These are phyloP conservation scores for Podarcis lilfordi DNA, from an alignment of 2,797 vertebrate genomes.

Conservation along the genomic window DNA sequence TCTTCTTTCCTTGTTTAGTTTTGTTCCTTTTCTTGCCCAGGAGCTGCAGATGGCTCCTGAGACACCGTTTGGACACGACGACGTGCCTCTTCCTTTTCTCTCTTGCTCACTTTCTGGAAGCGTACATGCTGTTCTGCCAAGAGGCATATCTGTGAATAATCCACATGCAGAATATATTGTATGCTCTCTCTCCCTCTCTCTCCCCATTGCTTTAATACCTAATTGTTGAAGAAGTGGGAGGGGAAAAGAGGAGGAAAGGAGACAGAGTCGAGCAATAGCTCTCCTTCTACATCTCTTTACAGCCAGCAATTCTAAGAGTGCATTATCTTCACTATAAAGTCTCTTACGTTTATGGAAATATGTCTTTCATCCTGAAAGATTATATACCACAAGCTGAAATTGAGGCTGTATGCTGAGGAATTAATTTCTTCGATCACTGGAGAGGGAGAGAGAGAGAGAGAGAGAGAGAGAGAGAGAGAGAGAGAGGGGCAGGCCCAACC, in stretches of 20 bases:
- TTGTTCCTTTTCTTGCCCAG: neutral
- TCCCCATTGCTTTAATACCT: neutral
- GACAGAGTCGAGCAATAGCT: neutral
- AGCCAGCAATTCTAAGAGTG: constrained; percentile 6
- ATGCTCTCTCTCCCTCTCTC: neutral
- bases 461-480: neutral
- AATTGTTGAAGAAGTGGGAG: neutral
- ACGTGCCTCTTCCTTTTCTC: neutral
- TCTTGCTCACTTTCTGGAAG: neutral
- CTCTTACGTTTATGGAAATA: constrained; percentile 14
- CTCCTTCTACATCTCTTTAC: neutral
- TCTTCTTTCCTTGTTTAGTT: neutral
- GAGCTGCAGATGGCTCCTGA: neutral
- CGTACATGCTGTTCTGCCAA: neutral
- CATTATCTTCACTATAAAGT: neutral
- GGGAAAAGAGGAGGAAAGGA: too few relatives aligned
- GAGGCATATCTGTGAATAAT: neutral
- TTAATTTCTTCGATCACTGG: constrained; percentile 7
- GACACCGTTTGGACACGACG: neutral
- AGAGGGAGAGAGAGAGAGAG: neutral
- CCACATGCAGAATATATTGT: neutral
- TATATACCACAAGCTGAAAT: constrained; percentile 8
- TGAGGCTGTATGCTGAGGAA: neutral
- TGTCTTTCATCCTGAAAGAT: constrained; percentile 10
- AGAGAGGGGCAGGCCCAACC: neutral